These are phyloP conservation scores for Drosophila funebris DNA, from an alignment of 1,140 invertebrate species.

Conservation along the genomic window DNA sequence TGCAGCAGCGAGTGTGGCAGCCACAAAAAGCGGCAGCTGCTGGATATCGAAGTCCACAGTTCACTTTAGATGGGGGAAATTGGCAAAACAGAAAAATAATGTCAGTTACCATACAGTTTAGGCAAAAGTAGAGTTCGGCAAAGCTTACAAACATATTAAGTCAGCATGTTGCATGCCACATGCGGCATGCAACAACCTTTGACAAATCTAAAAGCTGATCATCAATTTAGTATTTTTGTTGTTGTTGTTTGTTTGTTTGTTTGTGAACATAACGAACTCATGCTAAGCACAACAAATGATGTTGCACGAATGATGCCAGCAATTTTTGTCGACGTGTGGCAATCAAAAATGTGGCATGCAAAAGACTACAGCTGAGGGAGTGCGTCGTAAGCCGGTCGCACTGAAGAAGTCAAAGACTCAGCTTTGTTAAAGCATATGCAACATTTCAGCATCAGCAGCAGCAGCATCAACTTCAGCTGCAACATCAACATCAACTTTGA, in stretches of 20 bases:
- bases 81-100: neutral
- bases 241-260: no score
- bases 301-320: slow-evolving; percentile 7
- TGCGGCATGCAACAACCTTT: slow-evolving; percentile 20
- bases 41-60: neutral
- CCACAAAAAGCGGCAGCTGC: neutral
- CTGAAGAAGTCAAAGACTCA: neutral
- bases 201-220: slow-evolving; percentile 27
- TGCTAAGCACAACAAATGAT: slow-evolving; percentile 9
- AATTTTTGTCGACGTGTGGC: slow-evolving; percentile 33
- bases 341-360: slow-evolving; percentile 28
- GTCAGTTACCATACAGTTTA: neutral
- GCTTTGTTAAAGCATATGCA: slow-evolving; percentile 11
- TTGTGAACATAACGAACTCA: slow-evolving; percentile 1
- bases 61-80: neutral
- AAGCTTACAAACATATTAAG: slow-evolving; percentile 3
- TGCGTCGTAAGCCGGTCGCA: no score
- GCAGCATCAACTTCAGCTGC: neutral
- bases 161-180: slow-evolving; percentile 17
- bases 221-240: slow-evolving; percentile 4
- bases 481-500: neutral
- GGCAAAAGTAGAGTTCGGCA: neutral
- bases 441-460: neutral
- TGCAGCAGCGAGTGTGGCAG: neutral
- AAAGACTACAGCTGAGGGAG: no score